phyloP scores from a whole-genome alignment of 2,113 vertebrate species.

The Siniperca knerii region DNA sequence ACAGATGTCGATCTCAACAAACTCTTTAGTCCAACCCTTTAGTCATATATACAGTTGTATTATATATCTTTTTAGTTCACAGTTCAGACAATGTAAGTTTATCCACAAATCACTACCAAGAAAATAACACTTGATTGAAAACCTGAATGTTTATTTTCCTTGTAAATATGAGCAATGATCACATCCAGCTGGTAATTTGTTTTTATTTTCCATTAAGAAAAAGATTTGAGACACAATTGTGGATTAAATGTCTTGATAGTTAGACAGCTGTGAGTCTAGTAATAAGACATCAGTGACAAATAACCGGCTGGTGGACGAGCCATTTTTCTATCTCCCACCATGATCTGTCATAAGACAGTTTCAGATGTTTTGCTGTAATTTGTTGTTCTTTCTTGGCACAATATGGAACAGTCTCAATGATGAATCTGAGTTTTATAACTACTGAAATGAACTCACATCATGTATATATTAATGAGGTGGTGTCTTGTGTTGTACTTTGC shows the following conservation, averaged over 20 bases:
- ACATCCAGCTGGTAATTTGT: conserved; percentile 37
- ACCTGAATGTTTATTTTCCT: conserved; percentile 22
- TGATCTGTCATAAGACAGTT: conserved; percentile 20
- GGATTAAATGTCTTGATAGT: conserved; percentile 47
- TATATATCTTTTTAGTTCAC: too few relatives aligned
- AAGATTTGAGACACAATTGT: conserved; percentile 28
- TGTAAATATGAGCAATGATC: conserved; percentile 23
- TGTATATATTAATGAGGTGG: neutral
- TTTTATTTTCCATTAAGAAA: conserved; percentile 38
- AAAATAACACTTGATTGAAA: conserved; percentile 43
- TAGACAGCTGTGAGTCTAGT: conserved; percentile 38
- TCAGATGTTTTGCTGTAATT: conserved; percentile 43
- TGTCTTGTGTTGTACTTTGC: neutral
- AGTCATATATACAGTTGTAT: neutral
- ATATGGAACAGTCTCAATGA: conserved; percentile 10
- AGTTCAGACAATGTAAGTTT: neutral
- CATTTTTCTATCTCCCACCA: conserved; percentile 32
- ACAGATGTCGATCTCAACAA: neutral
- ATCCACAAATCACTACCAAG: conserved; percentile 11
- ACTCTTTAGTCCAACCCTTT: neutral
- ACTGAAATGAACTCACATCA: conserved; percentile 1
- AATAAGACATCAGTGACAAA: conserved; percentile 53
- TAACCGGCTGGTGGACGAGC: conserved; percentile 29
- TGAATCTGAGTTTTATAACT: conserved; percentile 3
- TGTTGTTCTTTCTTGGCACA: conserved; percentile 29